phyloP scores from a whole-genome alignment of 1,140 invertebrate species.

The Calliphora vicina region DNA sequence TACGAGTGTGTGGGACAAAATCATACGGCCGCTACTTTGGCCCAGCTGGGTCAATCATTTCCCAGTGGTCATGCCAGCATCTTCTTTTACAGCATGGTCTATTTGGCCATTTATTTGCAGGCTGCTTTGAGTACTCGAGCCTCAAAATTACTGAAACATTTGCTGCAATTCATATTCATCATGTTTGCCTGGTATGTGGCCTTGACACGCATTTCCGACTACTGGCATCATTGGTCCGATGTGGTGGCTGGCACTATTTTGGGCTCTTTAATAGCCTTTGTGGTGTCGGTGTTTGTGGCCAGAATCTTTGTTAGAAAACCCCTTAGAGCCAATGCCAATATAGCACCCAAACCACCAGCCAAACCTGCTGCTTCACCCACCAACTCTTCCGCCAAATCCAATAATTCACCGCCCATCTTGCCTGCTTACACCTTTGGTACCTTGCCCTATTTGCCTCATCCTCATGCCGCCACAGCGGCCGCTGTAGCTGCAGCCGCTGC shows the following conservation, averaged over 20 bases:
- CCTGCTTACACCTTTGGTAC: slow-evolving; percentile 59
- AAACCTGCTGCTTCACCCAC: slow-evolving; percentile 21
- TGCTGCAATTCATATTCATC: slow-evolving; percentile 77
- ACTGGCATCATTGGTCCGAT: slow-evolving; percentile 91
- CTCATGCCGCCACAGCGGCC: slow-evolving; percentile 26
- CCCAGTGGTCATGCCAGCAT: slow-evolving; percentile 84
- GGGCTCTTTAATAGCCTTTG: slow-evolving; percentile 66
- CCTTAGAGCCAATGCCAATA: not conserved
- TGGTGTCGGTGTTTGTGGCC: slow-evolving; percentile 63
- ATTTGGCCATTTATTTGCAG: slow-evolving; percentile 85
- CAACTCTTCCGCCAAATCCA: slow-evolving; percentile 19
- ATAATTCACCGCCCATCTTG: slow-evolving; percentile 42
- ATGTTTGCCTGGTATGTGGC: slow-evolving; percentile 81
- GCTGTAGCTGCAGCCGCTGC: slow-evolving; percentile 16
- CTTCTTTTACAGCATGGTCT: slow-evolving; percentile 80
- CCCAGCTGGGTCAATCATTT: slow-evolving; percentile 80
- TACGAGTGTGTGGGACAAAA: slow-evolving; percentile 70
- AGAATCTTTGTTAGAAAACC: slow-evolving; percentile 46
- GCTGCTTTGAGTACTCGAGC: slow-evolving; percentile 74
- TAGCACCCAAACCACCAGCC: slow-evolving; percentile 26
- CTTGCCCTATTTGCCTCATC: slow-evolving; percentile 53
- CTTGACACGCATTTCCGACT: slow-evolving; percentile 88
- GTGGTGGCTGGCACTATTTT: slow-evolving; percentile 68
- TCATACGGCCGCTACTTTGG: slow-evolving; percentile 66
- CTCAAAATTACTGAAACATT: slow-evolving; percentile 78